Percentiles rank a stretch among this genome's conserved stretches.
These are phyloP conservation scores for Drosophila miranda DNA, from an alignment of 1,140 invertebrate genomes.

Conservation along the genomic window DNA sequence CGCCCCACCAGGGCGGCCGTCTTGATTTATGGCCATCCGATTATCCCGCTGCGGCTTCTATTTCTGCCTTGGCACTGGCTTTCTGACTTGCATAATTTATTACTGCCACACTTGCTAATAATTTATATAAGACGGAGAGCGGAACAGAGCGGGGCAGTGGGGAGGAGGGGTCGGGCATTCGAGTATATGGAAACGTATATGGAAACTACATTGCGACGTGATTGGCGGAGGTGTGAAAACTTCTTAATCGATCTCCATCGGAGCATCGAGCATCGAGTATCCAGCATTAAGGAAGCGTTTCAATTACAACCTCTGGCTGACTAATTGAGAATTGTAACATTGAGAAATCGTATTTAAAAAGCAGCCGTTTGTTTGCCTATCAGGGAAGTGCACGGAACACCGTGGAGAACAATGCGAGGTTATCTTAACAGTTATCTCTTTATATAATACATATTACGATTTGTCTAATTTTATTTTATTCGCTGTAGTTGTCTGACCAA, in stretches of 20 bases:
- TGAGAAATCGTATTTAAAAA: slow-evolving; percentile 28
- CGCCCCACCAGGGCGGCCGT: slow-evolving; percentile 26
- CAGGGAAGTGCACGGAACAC: slow-evolving; percentile 56
- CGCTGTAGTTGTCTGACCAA: slow-evolving; percentile 28
- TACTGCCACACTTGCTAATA: slow-evolving; percentile 41
- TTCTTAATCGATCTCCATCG: slow-evolving; percentile 31
- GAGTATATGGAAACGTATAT: slow-evolving; percentile 1
- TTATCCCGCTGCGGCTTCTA: slow-evolving; percentile 24
- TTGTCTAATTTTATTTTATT: slow-evolving; percentile 3
- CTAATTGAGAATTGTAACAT: slow-evolving; percentile 65
- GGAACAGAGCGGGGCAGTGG: no score
- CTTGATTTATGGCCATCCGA: slow-evolving; percentile 69
- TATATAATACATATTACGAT: slow-evolving; percentile 20
- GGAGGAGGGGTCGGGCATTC: no score
- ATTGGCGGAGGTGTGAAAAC: slow-evolving; percentile 39
- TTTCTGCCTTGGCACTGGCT: slow-evolving; percentile 12
- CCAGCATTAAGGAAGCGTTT: slow-evolving; percentile 43
- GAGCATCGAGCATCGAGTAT: slow-evolving; percentile 23
- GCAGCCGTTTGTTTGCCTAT: slow-evolving; percentile 12
- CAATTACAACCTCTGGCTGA: slow-evolving; percentile 34
- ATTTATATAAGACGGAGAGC: slow-evolving; percentile 2
- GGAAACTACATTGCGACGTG: slow-evolving; percentile 15
- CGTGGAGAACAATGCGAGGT: slow-evolving; percentile 57
- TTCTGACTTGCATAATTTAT: slow-evolving; percentile 77
- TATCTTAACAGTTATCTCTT: slow-evolving; percentile 49